phyloP scores from a whole-genome alignment of 2,888 invertebrate species.

The Eilema caniola region DNA sequence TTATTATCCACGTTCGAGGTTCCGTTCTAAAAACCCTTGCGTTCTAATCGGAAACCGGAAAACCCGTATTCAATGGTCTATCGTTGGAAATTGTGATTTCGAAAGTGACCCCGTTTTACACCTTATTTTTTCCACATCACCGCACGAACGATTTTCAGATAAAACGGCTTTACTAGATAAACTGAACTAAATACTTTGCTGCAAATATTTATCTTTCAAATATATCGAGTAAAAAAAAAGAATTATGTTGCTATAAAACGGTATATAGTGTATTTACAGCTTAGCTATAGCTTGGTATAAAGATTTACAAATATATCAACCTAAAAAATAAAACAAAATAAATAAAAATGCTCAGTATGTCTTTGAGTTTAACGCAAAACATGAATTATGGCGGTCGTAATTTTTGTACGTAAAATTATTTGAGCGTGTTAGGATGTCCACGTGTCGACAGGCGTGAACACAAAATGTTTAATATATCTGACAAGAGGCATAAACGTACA shows the following conservation, averaged over 20 bases:
- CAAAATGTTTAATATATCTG: conserved; percentile 54
- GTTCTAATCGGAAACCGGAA: conserved; percentile 57
- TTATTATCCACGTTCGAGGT: conserved; percentile 57
- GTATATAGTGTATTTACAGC: neutral
- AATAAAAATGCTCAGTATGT: conserved; percentile 18
- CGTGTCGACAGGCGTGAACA: conserved; percentile 40
- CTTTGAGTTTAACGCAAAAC: conserved; percentile 15
- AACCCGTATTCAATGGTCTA: conserved; percentile 56
- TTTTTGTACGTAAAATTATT: conserved; percentile 36
- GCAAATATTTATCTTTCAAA: neutral
- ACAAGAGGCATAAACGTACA: conserved; percentile 25
- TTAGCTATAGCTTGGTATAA: neutral
- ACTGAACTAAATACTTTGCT: conserved; percentile 25
- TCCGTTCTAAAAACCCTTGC: conserved; percentile 51
- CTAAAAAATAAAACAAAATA: conserved; percentile 10
- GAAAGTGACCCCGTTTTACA: conserved; percentile 47
- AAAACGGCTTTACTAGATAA: conserved; percentile 26
- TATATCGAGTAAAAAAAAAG: neutral
- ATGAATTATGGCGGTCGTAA: conserved; percentile 26
- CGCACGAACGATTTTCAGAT: conserved; percentile 32
- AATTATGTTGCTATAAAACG: neutral
- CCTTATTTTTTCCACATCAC: conserved; percentile 42
- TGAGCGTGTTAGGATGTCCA: conserved; percentile 38
- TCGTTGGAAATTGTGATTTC: conserved; percentile 54
- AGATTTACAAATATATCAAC: neutral